Evolutionary conservation across 2,113 vertebrate species (phyloP), one percentile per base, ranked within the genome.

Genomic region (Thamnophis sirtalis): DNA sequence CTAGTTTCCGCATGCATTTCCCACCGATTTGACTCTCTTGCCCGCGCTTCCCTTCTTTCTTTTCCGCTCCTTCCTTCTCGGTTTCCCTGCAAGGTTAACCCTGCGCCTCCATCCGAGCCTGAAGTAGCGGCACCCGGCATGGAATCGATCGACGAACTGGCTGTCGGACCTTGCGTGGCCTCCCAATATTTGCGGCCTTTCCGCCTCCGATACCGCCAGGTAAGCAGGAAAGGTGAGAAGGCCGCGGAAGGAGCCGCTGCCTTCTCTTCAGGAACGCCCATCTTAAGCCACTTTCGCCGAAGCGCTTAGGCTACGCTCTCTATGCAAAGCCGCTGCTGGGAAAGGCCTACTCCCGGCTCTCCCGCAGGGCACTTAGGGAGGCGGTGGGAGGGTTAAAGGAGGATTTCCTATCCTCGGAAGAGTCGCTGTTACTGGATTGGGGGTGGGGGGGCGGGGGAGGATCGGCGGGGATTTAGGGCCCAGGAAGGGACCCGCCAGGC

Each of bases 171-270:
- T 51, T 98, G 98, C 97, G 94, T 96, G 95, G 96, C 97, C 93
- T 98, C 98, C 89, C 95, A 96, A 51, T 98, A 98, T 86, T 94
- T 98, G 95, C 98, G 97, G 92, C 98, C 98, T n/a, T 97, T 98
- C 94, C 96, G 98, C 94, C 97, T 98, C 91, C 97, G 97, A 92
- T 98, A 98, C 91, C 98, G 96, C 94, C 98, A 98, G 98, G 98
- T 98, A 97, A 98, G 88, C 53, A 24, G 19, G 49, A 9, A 4
- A 38, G 68, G 5, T 38, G 68, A 73, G 68, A 19, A 38, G 73
- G 73, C 73, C 33, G 7, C 2, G 73, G 33, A 8, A n/a, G n/a
- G 10, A 26, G 53, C 48, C 15, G 21, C n/a, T 50, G 38, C 4
- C 60, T 68, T 80, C 28, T 49, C 28, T 49, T 38, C 55, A n/a